Conservation (phyloP, 2,797 vertebrate genomes). For the Hemitrygon akajei region DNA sequence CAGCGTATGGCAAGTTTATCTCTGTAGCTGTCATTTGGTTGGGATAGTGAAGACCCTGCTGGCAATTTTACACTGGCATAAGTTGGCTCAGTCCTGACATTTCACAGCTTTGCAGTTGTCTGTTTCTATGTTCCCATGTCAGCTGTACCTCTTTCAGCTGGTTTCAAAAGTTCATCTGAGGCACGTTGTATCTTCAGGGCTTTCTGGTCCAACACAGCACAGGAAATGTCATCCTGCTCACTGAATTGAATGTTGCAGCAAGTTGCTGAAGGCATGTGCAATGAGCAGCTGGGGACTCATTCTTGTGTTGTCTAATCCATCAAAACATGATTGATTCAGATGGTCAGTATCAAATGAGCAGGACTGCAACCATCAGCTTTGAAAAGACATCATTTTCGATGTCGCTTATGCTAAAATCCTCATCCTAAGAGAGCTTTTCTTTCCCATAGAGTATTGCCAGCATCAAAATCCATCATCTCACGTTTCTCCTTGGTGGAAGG, state of each 20-base stretch:
- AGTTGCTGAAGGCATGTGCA: background rate
- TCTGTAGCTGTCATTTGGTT: background rate
- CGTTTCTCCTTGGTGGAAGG: background rate
- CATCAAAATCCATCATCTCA: background rate
- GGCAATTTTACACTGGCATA: background rate
- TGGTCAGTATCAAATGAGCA: background rate
- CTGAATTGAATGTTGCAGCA: background rate
- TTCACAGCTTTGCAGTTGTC: background rate
- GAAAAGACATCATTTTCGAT: background rate
- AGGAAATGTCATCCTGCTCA: background rate
- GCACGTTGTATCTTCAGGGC: background rate
- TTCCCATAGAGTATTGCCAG: background rate
- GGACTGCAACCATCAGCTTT: background rate
- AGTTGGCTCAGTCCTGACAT: background rate
- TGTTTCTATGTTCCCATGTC: background rate
- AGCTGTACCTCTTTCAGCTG: background rate
- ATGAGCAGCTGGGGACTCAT: background rate
- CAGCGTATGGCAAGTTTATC: background rate
- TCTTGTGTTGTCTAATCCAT: background rate
- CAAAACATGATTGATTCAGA: background rate
- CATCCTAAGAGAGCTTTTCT: background rate
- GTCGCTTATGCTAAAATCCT: background rate
- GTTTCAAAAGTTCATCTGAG: background rate
- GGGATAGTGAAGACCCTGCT: background rate
- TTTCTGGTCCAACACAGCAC: background rate